Evolutionary conservation across 2,888 invertebrate genomes (phyloP).

Genomic region (Eupeodes luniger): DNA sequence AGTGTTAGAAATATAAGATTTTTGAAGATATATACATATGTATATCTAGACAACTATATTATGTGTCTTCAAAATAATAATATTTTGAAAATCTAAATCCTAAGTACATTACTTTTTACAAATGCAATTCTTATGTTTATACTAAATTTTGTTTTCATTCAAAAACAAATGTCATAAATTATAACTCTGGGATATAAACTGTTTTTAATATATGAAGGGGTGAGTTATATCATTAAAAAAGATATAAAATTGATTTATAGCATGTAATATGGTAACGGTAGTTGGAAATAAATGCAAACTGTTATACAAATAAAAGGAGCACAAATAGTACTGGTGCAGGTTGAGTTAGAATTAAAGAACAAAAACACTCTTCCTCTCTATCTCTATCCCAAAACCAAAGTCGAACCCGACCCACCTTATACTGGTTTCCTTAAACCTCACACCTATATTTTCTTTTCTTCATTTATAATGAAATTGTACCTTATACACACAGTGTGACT

Average conservation of each 20-base stretch:
- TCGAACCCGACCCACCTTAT: constrained; percentile 1
- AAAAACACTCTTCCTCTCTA: neutral
- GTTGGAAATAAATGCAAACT: constrained; percentile 74
- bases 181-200: constrained; percentile 26
- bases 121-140: too few species aligned
- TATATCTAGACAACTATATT: too few species aligned
- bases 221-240: constrained; percentile 58
- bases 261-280: constrained; percentile 67
- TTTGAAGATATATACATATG: too few species aligned
- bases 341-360: constrained; percentile 12
- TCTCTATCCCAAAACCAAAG: neutral
- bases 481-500: constrained; percentile 31
- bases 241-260: constrained; percentile 69
- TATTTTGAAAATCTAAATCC: too few species aligned
- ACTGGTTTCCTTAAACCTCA: neutral
- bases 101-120: too few species aligned
- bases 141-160: too few species aligned
- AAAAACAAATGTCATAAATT: neutral
- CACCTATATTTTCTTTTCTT: neutral
- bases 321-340: constrained; percentile 42
- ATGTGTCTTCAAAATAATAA: too few species aligned
- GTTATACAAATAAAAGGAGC: constrained; percentile 59
- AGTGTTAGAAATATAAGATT: too few species aligned
- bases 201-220: constrained; percentile 47
- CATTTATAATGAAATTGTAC: constrained; percentile 57